Evolutionary conservation across 2,797 vertebrate species (phyloP).

Genomic region (Rhinatrema bivittatum): DNA sequence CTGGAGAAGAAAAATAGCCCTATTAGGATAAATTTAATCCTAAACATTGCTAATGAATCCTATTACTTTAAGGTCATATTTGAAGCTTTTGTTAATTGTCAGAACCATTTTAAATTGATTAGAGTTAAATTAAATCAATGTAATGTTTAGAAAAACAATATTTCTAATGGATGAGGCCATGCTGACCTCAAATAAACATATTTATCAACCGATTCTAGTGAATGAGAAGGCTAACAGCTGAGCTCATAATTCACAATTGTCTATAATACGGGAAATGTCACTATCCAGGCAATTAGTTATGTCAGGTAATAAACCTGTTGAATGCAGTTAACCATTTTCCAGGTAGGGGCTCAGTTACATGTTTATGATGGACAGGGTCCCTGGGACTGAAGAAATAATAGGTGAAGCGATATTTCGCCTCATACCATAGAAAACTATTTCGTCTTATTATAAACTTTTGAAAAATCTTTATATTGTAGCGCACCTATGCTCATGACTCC

Average conservation of each 20-base stretch:
- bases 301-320: constrained; percentile 73
- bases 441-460: no score
- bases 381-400: no score
- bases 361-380: no score
- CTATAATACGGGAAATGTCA: constrained; percentile 88
- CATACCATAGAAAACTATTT: no score
- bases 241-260: constrained; percentile 89
- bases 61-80: constrained; percentile 98
- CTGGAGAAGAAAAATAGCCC: constrained; percentile 93
- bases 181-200: constrained; percentile 75
- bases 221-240: constrained; percentile 59
- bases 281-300: constrained; percentile 79
- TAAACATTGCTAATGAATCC: constrained; percentile 96
- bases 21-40: constrained; percentile 99
- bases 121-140: constrained; percentile 99
- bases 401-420: no score
- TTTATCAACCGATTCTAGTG: constrained; percentile 74
- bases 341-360: constrained; percentile 38
- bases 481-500: no score
- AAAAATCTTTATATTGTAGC: no score
- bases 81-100: constrained; percentile 95
- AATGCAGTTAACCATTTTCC: constrained; percentile 43
- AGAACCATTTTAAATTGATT: constrained; percentile 98
- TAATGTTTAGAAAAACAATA: constrained; percentile 98
- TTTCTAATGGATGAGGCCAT: constrained; percentile 94